Evolutionary conservation across 2,797 vertebrate genomes (phyloP).

Genomic region (Potorous gilbertii): DNA sequence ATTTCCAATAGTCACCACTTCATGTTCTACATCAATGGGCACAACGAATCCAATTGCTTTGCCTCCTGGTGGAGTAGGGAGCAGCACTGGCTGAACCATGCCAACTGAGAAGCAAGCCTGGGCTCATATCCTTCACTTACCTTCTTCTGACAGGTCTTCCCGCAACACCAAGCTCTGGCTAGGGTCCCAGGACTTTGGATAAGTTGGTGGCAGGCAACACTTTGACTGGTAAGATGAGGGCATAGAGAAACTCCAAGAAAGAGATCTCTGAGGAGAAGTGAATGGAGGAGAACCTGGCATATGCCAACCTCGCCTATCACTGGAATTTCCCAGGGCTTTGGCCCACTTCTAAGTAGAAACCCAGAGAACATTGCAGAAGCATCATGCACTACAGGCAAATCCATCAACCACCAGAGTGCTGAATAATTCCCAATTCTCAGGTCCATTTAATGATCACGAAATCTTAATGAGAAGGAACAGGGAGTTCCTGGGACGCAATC

Average conservation of each 20-base stretch:
- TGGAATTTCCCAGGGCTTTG: conserved; percentile 38
- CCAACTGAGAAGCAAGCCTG: background rate
- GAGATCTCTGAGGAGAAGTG: background rate
- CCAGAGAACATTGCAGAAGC: conserved; percentile 5
- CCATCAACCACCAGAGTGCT: background rate
- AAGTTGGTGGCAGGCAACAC: background rate
- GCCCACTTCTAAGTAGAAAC: conserved; percentile 48
- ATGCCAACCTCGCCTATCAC: background rate
- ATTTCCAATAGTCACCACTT: background rate
- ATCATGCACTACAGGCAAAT: conserved; percentile 34
- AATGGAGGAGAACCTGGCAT: background rate
- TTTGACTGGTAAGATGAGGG: no score
- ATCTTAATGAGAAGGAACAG: conserved; percentile 47
- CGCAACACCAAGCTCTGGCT: background rate
- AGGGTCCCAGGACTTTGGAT: background rate
- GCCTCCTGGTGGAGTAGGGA: background rate
- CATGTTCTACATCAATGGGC: background rate
- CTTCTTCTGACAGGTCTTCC: background rate
- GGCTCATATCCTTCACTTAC: background rate
- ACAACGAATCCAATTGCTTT: background rate
- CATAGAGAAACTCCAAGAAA: background rate
- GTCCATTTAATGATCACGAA: conserved; percentile 59
- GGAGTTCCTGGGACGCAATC: conserved; percentile 39
- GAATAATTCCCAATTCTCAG: conserved; percentile 51
- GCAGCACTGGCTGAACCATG: background rate